phyloP scores from a whole-genome alignment of 1,140 invertebrate genomes.

The Hyphantria cunea region DNA sequence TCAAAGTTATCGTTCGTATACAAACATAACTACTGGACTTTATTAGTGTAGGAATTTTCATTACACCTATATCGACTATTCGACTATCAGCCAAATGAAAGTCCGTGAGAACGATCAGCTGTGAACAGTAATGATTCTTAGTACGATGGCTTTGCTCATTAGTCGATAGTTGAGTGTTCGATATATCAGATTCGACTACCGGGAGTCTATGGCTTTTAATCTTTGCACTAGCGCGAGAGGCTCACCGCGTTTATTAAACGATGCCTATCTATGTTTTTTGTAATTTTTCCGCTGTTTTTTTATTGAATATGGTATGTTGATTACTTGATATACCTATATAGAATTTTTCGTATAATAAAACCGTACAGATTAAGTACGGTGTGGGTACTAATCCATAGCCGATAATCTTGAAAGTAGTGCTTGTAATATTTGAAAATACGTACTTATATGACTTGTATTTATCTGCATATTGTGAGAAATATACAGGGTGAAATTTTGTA shows the following conservation, averaged over 20 bases:
- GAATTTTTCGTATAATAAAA: not conserved
- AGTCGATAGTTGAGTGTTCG: conserved; percentile 51
- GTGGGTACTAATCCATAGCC: too few species aligned
- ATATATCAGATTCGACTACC: conserved; percentile 50
- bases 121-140: conserved; percentile 58
- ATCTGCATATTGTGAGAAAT: too few species aligned
- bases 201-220: conserved; percentile 26
- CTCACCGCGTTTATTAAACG: conserved; percentile 18
- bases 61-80: conserved; percentile 35
- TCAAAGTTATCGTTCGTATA: conserved; percentile 9
- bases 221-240: conserved; percentile 27
- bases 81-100: conserved; percentile 53
- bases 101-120: conserved; percentile 60
- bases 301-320: not conserved
- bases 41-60: conserved; percentile 56
- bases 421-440: too few species aligned
- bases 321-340: not conserved
- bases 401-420: too few species aligned
- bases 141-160: conserved; percentile 67
- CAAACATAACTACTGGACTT: conserved; percentile 28
- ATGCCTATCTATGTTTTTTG: conserved; percentile 3
- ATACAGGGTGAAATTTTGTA: too few species aligned
- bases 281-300: not conserved
- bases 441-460: too few species aligned
- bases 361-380: too few species aligned